Conservation (phyloP, 2,888 invertebrate species). For the Coecobrya sp. region DNA sequence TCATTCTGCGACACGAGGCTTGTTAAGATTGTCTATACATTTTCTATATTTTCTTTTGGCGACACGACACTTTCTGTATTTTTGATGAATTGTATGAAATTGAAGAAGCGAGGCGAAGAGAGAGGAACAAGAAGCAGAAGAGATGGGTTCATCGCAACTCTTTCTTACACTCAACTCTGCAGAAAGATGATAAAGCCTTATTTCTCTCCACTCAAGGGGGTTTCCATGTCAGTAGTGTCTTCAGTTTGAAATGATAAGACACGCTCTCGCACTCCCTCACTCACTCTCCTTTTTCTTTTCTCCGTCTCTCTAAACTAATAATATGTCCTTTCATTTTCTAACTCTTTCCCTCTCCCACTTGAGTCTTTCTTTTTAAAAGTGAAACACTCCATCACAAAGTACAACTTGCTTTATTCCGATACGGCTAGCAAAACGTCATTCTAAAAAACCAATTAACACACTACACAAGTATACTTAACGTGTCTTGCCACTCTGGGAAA, state of each 20-base stretch:
- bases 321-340: conserved; percentile 31
- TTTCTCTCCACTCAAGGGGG: conserved; percentile 31
- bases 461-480: not conserved
- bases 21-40: conserved; percentile 41
- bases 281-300: conserved; percentile 10
- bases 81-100: conserved; percentile 60
- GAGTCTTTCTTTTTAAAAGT: conserved; percentile 10
- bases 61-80: conserved; percentile 39
- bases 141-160: conserved; percentile 21
- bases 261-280: not conserved
- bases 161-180: conserved; percentile 4
- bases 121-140: not conserved
- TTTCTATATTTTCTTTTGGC: not conserved
- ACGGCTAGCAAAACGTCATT: not conserved
- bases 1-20: conserved; percentile 36
- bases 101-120: conserved; percentile 24
- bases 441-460: conserved; percentile 36
- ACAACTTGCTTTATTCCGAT: conserved; percentile 16
- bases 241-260: conserved; percentile 55
- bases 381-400: not conserved
- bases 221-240: conserved; percentile 50
- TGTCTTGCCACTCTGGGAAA: not conserved
- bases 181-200: conserved; percentile 53
- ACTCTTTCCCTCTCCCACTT: not conserved
- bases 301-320: conserved; percentile 22